Evolutionary conservation across 2,113 vertebrate species (phyloP).

Genomic region (Diphyllodes magnificus): DNA sequence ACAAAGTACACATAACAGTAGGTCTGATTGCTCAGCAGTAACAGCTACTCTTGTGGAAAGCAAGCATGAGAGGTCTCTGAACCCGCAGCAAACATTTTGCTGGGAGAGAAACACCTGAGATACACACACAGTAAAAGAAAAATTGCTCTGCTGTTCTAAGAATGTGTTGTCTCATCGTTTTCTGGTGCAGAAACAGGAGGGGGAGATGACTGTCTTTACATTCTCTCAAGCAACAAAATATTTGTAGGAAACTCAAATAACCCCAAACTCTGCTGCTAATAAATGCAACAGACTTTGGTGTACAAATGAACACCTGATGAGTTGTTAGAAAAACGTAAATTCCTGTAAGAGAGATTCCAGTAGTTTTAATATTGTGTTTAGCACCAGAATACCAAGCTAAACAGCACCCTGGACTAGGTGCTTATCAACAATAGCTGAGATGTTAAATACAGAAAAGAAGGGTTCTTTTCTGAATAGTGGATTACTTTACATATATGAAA

Average conservation of each 20-base stretch:
- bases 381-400: not conserved
- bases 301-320: not conserved
- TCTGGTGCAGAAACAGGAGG: not conserved
- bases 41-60: not conserved
- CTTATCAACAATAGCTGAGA: not conserved
- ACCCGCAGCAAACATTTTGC: not conserved
- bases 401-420: not conserved
- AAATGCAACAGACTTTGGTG: not conserved
- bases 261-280: not conserved
- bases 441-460: not conserved
- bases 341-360: not conserved
- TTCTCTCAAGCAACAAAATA: not conserved
- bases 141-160: not conserved
- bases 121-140: not conserved
- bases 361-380: not conserved
- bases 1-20: not conserved
- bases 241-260: not conserved
- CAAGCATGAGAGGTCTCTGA: not conserved
- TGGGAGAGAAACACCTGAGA: not conserved
- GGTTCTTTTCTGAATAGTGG: not conserved
- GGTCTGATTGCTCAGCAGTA: not conserved
- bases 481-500: not conserved
- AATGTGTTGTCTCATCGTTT: not conserved
- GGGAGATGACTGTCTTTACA: not conserved
- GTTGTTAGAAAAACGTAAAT: not conserved